Conservation (phyloP, 1,140 invertebrate genomes). For the Nasonia vitripennis region DNA sequence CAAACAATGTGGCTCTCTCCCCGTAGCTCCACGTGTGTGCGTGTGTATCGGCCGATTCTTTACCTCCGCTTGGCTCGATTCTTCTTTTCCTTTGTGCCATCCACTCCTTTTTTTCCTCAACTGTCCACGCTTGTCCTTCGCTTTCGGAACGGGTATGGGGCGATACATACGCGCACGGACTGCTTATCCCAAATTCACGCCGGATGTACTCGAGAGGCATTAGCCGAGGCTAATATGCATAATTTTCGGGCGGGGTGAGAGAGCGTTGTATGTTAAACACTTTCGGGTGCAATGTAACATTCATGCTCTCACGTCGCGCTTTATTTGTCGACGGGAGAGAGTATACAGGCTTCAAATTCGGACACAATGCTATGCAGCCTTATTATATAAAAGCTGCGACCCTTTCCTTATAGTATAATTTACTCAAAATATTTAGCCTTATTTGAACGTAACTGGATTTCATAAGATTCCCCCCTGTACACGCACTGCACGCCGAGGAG, state of each 20-base stretch:
- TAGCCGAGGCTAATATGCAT: slow-evolving; percentile 13
- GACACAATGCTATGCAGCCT: not conserved
- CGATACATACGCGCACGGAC: too few relatives aligned
- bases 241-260: not conserved
- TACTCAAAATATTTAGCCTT: not conserved
- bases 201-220: slow-evolving; percentile 29
- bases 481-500: too few relatives aligned
- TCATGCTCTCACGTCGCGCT: not conserved
- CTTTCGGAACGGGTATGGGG: not conserved
- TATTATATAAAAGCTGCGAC: too few relatives aligned
- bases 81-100: slow-evolving; percentile 10
- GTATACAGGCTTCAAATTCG: not conserved
- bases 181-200: not conserved
- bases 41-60: slow-evolving; percentile 36
- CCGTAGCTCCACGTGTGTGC: not conserved
- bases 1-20: slow-evolving; percentile 66
- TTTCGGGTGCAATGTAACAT: slow-evolving; percentile 1
- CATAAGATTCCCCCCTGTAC: too few relatives aligned
- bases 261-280: slow-evolving; percentile 17
- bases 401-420: not conserved
- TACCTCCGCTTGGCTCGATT: not conserved
- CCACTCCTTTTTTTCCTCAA: slow-evolving; percentile 5
- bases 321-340: not conserved
- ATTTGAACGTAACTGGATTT: too few relatives aligned
- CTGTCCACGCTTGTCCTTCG: not conserved